These are phyloP conservation scores for Allophyes oxyacanthae DNA, from an alignment of 2,888 invertebrate species.

Conservation along the genomic window DNA sequence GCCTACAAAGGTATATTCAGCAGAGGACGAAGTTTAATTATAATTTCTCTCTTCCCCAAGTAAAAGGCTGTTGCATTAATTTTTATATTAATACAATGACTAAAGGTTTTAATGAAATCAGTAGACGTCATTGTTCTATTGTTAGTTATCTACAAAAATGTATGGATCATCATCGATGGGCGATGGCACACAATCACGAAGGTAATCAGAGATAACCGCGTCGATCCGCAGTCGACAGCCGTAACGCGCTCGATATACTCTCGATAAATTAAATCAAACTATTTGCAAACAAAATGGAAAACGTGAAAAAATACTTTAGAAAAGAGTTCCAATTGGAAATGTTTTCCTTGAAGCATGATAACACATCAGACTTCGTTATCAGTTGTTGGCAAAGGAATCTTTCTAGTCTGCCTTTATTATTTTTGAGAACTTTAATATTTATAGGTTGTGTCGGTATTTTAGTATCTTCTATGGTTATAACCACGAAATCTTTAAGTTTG, in stretches of 20 bases:
- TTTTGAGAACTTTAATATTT: slow-evolving; percentile 69
- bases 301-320: slow-evolving; percentile 70
- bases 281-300: slow-evolving; percentile 64
- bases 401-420: slow-evolving; percentile 69
- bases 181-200: slow-evolving; percentile 49
- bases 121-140: slow-evolving; percentile 45
- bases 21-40: too few relatives aligned
- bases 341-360: slow-evolving; percentile 71
- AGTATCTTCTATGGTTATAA: slow-evolving; percentile 68
- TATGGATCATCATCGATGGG: slow-evolving; percentile 44
- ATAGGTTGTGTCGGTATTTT: slow-evolving; percentile 70
- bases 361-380: slow-evolving; percentile 72
- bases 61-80: neutral
- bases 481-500: slow-evolving; percentile 21
- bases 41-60: neutral
- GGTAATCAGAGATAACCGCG: slow-evolving; percentile 58
- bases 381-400: slow-evolving; percentile 72
- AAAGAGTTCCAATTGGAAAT: slow-evolving; percentile 66
- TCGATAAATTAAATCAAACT: slow-evolving; percentile 17
- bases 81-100: slow-evolving; percentile 5
- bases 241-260: slow-evolving; percentile 20
- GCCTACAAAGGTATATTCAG: too few relatives aligned
- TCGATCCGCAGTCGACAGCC: slow-evolving; percentile 49
- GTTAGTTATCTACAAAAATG: slow-evolving; percentile 59
- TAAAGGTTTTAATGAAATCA: slow-evolving; percentile 39